Conservation (phyloP, 2,888 invertebrate genomes). For the Drosophila vallismaia region DNA sequence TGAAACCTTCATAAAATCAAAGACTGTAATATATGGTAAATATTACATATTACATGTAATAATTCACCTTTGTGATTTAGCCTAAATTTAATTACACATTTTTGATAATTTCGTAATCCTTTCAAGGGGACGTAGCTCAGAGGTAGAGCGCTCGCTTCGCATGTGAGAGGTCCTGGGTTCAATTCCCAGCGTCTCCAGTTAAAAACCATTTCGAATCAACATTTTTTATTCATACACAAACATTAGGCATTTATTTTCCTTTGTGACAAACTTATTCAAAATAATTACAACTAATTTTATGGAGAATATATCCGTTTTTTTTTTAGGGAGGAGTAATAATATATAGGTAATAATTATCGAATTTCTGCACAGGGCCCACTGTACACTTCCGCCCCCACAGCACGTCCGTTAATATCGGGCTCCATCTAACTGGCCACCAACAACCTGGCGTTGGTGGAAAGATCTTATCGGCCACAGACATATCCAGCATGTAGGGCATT, state of each 20-base stretch:
- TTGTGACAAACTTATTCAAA: background rate
- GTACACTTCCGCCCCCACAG: background rate
- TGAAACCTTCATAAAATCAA: too few species aligned
- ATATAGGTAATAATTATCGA: background rate
- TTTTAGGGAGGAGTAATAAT: background rate
- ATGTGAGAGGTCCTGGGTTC: slow-evolving; percentile 1
- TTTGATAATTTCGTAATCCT: background rate
- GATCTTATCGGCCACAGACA: slow-evolving; percentile 24
- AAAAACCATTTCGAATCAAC: background rate
- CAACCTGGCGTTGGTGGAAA: slow-evolving; percentile 2
- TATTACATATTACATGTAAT: too few species aligned
- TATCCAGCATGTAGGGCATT: slow-evolving; percentile 16
- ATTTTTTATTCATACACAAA: background rate
- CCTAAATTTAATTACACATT: background rate
- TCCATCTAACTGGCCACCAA: background rate
- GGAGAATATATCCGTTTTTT: background rate
- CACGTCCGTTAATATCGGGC: background rate
- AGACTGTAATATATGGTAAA: too few species aligned
- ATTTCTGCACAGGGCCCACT: background rate
- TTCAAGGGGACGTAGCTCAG: slow-evolving; percentile 1
- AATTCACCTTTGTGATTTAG: background rate
- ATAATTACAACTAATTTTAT: background rate
- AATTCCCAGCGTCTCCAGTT: slow-evolving; percentile 1
- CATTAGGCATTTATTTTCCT: background rate
- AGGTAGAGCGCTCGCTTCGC: slow-evolving; percentile 1